phyloP scores from a whole-genome alignment of 2,888 invertebrate species.

The Cantharis lateralis region DNA sequence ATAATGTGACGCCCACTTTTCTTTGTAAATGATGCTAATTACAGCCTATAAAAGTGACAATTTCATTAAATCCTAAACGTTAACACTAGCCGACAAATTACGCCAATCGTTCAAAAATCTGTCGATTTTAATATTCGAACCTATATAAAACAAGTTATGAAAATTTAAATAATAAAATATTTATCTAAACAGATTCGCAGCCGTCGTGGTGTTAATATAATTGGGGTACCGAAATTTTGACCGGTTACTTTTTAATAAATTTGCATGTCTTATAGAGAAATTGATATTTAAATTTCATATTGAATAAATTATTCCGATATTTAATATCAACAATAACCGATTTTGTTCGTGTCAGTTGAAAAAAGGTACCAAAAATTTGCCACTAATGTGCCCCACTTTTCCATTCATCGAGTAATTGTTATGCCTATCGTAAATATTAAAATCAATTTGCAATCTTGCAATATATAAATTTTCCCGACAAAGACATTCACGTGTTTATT shows the following conservation, averaged over 20 bases:
- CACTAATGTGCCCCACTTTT: neutral
- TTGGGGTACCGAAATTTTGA: neutral
- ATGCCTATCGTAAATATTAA: neutral
- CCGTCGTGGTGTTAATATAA: neutral
- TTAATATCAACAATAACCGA: neutral
- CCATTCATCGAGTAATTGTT: neutral
- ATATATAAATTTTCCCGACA: neutral
- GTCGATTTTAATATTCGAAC: neutral
- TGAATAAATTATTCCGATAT: neutral
- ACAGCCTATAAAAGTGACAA: constrained; percentile 9
- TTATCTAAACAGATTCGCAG: neutral
- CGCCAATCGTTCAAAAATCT: neutral
- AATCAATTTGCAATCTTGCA: neutral
- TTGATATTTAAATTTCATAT: neutral
- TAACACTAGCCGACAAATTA: neutral
- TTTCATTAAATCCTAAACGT: neutral
- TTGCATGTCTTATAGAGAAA: neutral
- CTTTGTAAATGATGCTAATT: constrained; percentile 4
- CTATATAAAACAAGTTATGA: neutral
- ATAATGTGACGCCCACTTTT: neutral
- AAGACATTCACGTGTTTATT: neutral
- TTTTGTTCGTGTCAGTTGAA: neutral
- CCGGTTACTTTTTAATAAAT: neutral
- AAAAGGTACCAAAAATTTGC: neutral
- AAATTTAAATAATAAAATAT: neutral